Base-by-base conservation (phyloP, 2,113 vertebrate genomes). In the Larimichthys crocea region DNA sequence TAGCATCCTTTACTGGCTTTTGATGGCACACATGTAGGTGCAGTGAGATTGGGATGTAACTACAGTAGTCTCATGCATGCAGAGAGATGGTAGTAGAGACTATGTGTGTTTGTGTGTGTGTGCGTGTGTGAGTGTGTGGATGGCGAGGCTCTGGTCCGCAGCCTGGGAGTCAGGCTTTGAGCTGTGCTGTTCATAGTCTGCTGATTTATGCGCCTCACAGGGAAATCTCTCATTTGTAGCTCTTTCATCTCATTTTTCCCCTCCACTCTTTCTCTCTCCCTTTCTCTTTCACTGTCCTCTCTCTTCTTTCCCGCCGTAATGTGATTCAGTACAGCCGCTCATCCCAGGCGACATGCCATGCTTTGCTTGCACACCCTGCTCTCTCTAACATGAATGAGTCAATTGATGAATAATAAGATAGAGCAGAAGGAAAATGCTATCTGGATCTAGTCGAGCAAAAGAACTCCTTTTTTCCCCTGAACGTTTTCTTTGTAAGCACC, bases 191-290 rank as follows among this genome's bases (percentile, higher is more conserved):
- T 94, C 92, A 93, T 93, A 92, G 89, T 95, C 92, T 87, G 91
- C 90, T 94, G 93, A 94, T 94, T 94, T 92, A 93, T 94, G 86
- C 82, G 88, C 84, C 92, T 93, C 92, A 89, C 91, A 92, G 92
- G 92, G 92, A 94, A 93, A 94, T 93, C 89, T 94, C 92, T 93
- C 92, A 94, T 93, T 94, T 94, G 93, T 93, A 92, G 89, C 91
- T 89, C 90, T 93, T 94, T 94, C 90, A 93, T 93, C 92, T 93
- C 86, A 86, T 84, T 83, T 85, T 83, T 29, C 83, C 62, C 76
- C 79, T 79, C 64, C 66, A 46, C 73, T 69, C 72, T 80, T 68
- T 71, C n/a, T 46, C 79, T 61, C 53, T 75, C 82, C 42, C 77
- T 76, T 77, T 76, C 72, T 83, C 65, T 60, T 22, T 62, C 79